A percentile compares a stretch with the other conserved stretches of the same genome.
These are phyloP conservation scores for Drosophila malerkotliana DNA, from an alignment of 1,140 invertebrate species.

Conservation along the genomic window DNA sequence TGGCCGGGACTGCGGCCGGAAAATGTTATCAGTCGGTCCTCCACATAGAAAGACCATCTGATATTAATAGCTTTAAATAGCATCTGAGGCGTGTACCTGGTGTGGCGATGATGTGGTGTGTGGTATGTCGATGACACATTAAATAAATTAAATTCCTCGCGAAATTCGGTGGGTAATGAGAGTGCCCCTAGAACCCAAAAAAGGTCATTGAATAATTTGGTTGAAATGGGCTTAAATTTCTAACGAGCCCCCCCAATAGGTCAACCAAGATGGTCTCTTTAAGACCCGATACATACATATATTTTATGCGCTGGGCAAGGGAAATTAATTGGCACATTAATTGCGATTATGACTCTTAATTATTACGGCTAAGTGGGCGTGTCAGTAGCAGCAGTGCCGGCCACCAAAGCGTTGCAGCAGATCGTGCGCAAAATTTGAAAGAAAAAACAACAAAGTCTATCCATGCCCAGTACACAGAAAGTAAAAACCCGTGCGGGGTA, in stretches of 20 bases:
- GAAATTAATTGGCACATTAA: conserved; percentile 62
- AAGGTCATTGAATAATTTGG: too few relatives aligned
- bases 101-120: conserved; percentile 20
- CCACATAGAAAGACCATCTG: conserved; percentile 41
- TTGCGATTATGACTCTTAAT: conserved; percentile 60
- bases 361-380: conserved; percentile 74
- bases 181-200: background rate
- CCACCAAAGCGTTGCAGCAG: conserved; percentile 78
- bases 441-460: conserved; percentile 63
- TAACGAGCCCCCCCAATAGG: conserved; percentile 14
- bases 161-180: conserved; percentile 4
- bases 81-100: conserved; percentile 41
- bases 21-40: conserved; percentile 33
- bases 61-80: conserved; percentile 72
- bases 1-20: background rate
- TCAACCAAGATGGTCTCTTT: background rate
- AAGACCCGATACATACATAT: background rate
- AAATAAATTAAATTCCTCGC: conserved; percentile 63
- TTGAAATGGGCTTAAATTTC: too few relatives aligned
- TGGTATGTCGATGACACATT: conserved; percentile 31
- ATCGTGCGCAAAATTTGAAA: conserved; percentile 81
- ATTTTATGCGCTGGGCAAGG: conserved; percentile 23
- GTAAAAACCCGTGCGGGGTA: conserved; percentile 58
- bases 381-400: conserved; percentile 10
- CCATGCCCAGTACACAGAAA: conserved; percentile 48